Evolutionary conservation across 2,888 invertebrate genomes (phyloP).

Genomic region (Thecophora atra): DNA sequence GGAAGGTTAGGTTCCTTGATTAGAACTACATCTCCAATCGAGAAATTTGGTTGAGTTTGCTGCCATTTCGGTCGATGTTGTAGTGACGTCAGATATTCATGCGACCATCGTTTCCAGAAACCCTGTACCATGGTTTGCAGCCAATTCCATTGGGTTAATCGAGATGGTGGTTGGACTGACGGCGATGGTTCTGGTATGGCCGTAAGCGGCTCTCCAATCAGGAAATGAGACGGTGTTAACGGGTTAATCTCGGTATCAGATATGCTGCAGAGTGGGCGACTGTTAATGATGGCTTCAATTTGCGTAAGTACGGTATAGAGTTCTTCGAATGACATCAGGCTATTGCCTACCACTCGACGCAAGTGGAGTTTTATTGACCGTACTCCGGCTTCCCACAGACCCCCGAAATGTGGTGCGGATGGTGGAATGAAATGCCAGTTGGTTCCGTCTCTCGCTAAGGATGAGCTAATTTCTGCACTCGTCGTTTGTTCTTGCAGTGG

Average conservation of each 20-base stretch:
- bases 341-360: too few relatives aligned
- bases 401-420: slow-evolving; percentile 38
- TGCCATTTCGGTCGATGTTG: slow-evolving; percentile 35
- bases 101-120: slow-evolving; percentile 43
- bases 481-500: slow-evolving; percentile 28
- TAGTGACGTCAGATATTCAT: slow-evolving; percentile 31
- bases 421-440: slow-evolving; percentile 40
- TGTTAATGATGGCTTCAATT: slow-evolving; percentile 40
- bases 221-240: slow-evolving; percentile 38
- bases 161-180: background rate
- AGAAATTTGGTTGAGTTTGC: slow-evolving; percentile 3
- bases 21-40: slow-evolving; percentile 2
- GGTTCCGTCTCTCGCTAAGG: slow-evolving; percentile 22
- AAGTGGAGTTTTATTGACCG: too few relatives aligned
- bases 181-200: slow-evolving; percentile 30
- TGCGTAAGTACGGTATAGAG: slow-evolving; percentile 40
- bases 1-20: slow-evolving; percentile 25
- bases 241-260: background rate
- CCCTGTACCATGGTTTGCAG: slow-evolving; percentile 37
- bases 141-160: slow-evolving; percentile 12
- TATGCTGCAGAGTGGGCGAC: slow-evolving; percentile 34
- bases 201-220: slow-evolving; percentile 39
- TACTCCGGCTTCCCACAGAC: slow-evolving; percentile 35
- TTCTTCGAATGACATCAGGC: slow-evolving; percentile 41
- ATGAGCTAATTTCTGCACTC: slow-evolving; percentile 1